These are phyloP conservation scores for Aphelenchoides avenae DNA, from an alignment of 1,140 invertebrate species.

Conservation along the genomic window DNA sequence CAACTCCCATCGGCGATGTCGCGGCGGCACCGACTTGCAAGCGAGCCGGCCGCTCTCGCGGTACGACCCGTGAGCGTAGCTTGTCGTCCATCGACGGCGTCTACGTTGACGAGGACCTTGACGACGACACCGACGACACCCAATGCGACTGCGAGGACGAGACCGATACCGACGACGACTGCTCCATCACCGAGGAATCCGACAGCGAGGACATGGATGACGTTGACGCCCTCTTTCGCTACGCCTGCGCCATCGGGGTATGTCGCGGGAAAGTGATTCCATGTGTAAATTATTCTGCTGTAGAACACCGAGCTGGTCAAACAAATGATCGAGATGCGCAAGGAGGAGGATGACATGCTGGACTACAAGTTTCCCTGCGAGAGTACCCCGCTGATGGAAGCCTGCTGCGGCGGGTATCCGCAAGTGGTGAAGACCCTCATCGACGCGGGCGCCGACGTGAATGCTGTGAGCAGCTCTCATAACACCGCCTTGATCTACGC, in stretches of 20 bases:
- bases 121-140: conserved; percentile 67
- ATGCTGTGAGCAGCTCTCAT: conserved; percentile 97
- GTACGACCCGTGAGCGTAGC: too few relatives aligned
- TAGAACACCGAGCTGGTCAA: conserved; percentile 89
- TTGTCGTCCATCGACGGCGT: too few relatives aligned
- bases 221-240: conserved; percentile 80
- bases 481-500: conserved; percentile 99
- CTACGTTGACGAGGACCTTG: conserved; percentile 8
- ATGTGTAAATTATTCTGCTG: conserved; percentile 70
- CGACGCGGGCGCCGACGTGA: conserved; percentile 85
- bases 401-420: conserved; percentile 88
- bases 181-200: conserved; percentile 17
- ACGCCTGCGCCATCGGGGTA: conserved; percentile 80
- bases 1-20: too few relatives aligned
- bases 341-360: too few relatives aligned
- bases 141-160: too few relatives aligned
- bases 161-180: conserved; percentile 1
- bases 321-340: too few relatives aligned
- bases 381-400: conserved; percentile 96
- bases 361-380: conserved; percentile 66
- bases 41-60: too few relatives aligned
- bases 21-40: too few relatives aligned
- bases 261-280: too few relatives aligned
- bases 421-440: conserved; percentile 81
- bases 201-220: conserved; percentile 23